Conservation (phyloP, 2,888 invertebrate species). For the Lasioglossum villosulum region DNA sequence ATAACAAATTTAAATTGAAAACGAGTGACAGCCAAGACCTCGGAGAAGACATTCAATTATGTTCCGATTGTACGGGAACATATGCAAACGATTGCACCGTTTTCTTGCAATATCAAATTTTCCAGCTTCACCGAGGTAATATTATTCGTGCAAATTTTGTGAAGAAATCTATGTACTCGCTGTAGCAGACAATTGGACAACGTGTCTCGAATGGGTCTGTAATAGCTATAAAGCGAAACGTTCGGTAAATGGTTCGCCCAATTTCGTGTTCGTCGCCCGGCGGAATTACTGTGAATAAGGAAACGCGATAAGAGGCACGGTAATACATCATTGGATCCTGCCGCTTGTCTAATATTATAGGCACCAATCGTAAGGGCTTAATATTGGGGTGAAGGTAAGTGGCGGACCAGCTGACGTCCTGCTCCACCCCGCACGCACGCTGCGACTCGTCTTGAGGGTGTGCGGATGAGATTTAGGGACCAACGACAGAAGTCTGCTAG, state of each 20-base stretch:
- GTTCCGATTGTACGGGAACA: neutral
- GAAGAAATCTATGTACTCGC: neutral
- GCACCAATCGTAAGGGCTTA: slow-evolving; percentile 84
- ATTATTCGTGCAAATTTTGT: neutral
- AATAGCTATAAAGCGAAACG: slow-evolving; percentile 14
- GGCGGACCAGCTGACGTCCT: slow-evolving; percentile 86
- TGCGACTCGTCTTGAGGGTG: slow-evolving; percentile 84
- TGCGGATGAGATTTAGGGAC: slow-evolving; percentile 84
- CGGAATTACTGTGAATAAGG: slow-evolving; percentile 58
- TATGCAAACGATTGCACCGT: neutral
- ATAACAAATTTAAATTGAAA: neutral
- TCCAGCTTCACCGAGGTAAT: neutral
- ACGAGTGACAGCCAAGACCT: neutral
- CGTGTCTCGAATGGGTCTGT: neutral
- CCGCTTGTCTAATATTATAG: slow-evolving; percentile 84
- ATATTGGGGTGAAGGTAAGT: slow-evolving; percentile 85
- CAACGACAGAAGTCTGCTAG: slow-evolving; percentile 83
- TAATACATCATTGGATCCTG: slow-evolving; percentile 82
- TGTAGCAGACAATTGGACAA: neutral
- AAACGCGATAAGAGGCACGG: slow-evolving; percentile 72
- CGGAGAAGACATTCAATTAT: neutral
- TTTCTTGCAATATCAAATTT: neutral
- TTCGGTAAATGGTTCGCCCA: slow-evolving; percentile 25
- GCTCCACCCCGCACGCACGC: slow-evolving; percentile 82
- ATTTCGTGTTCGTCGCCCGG: slow-evolving; percentile 25